Conservation (phyloP, 2,113 vertebrate genomes). For the Crotophaga sulcirostris region DNA sequence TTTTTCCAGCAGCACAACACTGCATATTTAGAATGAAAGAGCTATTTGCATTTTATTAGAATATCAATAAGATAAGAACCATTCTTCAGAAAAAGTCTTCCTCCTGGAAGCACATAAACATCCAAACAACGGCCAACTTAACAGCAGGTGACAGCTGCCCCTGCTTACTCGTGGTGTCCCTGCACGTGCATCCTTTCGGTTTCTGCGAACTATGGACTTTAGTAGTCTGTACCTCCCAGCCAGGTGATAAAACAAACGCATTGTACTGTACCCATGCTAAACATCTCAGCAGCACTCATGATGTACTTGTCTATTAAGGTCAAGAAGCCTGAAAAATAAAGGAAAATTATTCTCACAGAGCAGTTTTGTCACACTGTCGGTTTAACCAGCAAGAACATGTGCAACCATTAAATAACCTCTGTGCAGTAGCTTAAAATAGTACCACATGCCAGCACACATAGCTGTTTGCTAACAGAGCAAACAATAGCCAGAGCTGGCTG, state of each 20-base stretch:
- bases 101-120: background rate
- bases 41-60: background rate
- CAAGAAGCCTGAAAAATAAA: background rate
- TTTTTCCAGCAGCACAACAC: background rate
- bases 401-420: constrained; percentile 29
- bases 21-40: background rate
- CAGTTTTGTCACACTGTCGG: background rate
- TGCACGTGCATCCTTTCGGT: background rate
- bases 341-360: background rate
- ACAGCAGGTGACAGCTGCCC: background rate
- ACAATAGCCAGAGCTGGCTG: constrained; percentile 42
- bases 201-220: background rate
- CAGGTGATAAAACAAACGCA: background rate
- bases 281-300: background rate
- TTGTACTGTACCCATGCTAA: background rate
- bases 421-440: constrained; percentile 54
- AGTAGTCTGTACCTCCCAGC: background rate
- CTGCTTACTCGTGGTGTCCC: background rate
- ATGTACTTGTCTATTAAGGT: background rate
- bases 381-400: constrained; percentile 40
- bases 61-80: background rate
- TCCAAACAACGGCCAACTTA: background rate
- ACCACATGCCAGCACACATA: constrained; percentile 42
- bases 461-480: constrained; percentile 35
- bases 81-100: background rate